Evolutionary conservation across 92 coral and sea anemone genomes (phyloP), one percentile per base, ranked within the genome.

Genomic region (Epizoanthus ramosus): DNA sequence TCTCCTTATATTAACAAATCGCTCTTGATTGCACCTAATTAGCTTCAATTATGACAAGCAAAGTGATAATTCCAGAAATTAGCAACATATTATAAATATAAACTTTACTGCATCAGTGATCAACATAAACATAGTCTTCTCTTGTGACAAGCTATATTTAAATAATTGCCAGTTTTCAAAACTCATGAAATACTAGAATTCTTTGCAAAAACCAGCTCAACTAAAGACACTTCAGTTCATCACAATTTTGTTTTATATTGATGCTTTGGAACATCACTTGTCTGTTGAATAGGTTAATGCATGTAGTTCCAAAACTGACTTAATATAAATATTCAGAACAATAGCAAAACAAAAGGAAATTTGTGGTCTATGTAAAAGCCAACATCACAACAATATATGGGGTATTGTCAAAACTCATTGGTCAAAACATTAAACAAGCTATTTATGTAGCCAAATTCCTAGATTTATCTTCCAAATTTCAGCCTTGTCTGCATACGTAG

Each of bases 31-130:
- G 68, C 54, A 56, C 17, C 66, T 57, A 75, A 57, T 57, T 75
- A 52, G 52, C 4, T 75, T 19, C 28, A 5, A 75, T 56, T 75
- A 75, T 15, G 80, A 18, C 7, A 57, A 56, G 67, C 17, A 31
- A 75, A 25, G 39, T 33, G 14, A 21, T 37, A 37, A 6, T 75
- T 75, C 25, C 21, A 25, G 65, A 37, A 37, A 37, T 37, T 16
- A 75, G 61, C 47, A 75, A 35, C n/a, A 17, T 56, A 37, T 37
- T 37, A 37, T 37, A 37, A 1, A 1, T 37, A 3, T 71, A 45
- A 47, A 56, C 80, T 28, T 57, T 75, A 57, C 80, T 57, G 80
- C 80, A 75, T 75, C 50, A n/a, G 8, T 57, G 54, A 41, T 75
- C 59, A 31, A 31, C 19, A 37, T 37, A 37, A 6, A 37, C 6